Percentiles rank a stretch among this genome's conserved stretches.
These are phyloP conservation scores for Engraulis encrasicolus DNA, from an alignment of 2,113 vertebrate genomes.

Conservation along the genomic window DNA sequence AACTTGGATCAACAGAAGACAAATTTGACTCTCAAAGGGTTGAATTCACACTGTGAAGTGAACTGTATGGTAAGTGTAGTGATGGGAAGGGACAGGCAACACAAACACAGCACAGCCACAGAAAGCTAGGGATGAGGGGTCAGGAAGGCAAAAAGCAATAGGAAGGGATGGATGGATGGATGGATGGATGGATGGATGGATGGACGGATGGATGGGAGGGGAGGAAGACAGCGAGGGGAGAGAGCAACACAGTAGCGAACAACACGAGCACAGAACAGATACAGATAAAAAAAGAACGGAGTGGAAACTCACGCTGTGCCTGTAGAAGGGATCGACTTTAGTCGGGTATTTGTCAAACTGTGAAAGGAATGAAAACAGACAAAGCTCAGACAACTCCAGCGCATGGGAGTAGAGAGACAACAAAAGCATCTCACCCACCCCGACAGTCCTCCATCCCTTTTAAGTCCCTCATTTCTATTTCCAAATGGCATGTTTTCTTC, in stretches of 20 bases:
- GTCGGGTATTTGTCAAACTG: conserved; percentile 99
- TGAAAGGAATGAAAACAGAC: conserved; percentile 87
- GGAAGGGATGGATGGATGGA: background rate
- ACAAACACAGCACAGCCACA: background rate
- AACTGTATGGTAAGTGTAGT: background rate
- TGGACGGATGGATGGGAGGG: background rate
- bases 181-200: background rate
- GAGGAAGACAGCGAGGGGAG: background rate
- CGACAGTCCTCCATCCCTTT: background rate
- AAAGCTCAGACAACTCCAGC: conserved; percentile 30
- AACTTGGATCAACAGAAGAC: no score
- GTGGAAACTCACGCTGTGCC: conserved; percentile 95
- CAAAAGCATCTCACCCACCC: background rate
- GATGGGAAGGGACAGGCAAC: background rate
- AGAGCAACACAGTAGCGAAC: background rate
- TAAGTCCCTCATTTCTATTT: background rate
- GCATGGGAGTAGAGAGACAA: background rate
- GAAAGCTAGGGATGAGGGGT: background rate
- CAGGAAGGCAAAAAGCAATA: background rate
- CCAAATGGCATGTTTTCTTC: background rate
- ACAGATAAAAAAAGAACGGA: background rate
- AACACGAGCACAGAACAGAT: conserved; percentile 27
- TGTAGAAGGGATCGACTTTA: conserved; percentile 99
- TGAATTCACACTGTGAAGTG: no score
- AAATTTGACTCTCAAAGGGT: no score